phyloP scores from a whole-genome alignment of 2,113 vertebrate genomes.

The Pelobates fuscus region DNA sequence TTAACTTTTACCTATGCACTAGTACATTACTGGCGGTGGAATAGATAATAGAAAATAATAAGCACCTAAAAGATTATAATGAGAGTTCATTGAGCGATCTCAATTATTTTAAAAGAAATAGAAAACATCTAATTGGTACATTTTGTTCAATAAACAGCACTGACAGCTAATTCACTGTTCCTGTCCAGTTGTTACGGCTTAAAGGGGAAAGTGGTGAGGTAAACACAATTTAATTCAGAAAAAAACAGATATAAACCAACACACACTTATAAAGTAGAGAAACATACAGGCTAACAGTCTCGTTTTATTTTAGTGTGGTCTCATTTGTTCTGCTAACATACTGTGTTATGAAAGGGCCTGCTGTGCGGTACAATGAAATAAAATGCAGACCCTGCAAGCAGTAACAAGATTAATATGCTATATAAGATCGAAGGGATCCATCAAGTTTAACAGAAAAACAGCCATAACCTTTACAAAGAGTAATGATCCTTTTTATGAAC shows the following conservation, averaged over 20 bases:
- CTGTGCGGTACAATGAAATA: slow-evolving; percentile 10
- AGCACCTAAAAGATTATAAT: no score
- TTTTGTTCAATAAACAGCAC: neutral
- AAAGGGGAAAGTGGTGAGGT: neutral
- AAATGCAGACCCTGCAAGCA: neutral
- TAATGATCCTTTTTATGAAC: slow-evolving; percentile 8
- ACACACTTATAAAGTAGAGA: neutral
- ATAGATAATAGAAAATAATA: no score
- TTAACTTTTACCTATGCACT: no score
- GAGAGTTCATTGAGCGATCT: no score
- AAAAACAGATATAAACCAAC: neutral
- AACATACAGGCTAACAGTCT: neutral
- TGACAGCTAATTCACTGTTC: neutral
- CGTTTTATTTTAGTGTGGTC: slow-evolving; percentile 13
- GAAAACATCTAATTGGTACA: no score
- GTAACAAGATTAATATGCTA: slow-evolving; percentile 8
- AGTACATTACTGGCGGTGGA: no score
- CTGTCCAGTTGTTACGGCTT: neutral
- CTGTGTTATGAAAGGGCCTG: slow-evolving; percentile 3
- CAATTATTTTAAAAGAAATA: no score
- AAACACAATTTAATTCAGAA: neutral
- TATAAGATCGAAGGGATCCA: neutral
- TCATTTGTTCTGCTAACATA: slow-evolving; percentile 16
- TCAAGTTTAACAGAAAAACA: neutral
- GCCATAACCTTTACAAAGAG: neutral